Base-by-base conservation (phyloP, 2,888 invertebrate genomes). In the Orthosia incerta region DNA sequence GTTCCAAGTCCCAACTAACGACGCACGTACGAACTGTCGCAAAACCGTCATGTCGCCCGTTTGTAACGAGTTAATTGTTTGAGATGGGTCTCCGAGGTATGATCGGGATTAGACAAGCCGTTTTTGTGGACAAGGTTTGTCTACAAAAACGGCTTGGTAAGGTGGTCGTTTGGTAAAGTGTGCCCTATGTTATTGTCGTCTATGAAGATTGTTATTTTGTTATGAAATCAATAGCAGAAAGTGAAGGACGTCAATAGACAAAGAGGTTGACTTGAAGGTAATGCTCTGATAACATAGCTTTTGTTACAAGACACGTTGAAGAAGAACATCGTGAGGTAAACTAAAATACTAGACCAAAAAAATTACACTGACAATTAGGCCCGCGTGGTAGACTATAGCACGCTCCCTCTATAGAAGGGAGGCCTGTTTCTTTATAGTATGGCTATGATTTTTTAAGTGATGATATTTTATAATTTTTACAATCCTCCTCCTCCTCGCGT, bases 31-130 rank as follows among this genome's bases (percentile, higher is more conserved):
- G 51, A 71, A 64, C 83, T 51, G 70, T 65, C 71, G 71, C 75
- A 75, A 80, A 83, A 83, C 65, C 70, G 48, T 59, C 50, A 50
- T 48, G 74, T 80, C 56, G 48, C 56, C 55, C 64, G 20, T 55
- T 61, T 79, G 70, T 81, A 71, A 83, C 57, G 48, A 61, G 67
- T 74, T 71, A 79, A 81, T 75, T 81, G 80, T 71, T 79, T 79
- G 70, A 68, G 57, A 67, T 60, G 60, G 46, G 4, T 60, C 48
- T 66, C 48, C 1, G 26, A 66, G 26, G 20, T 77, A 79, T 61
- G 31, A 59, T 46, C 12, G 46, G 60, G 48, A 55, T 51, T 48
- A 48, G n/a, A n/a, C 55, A 39, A 51, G 31, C 16, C 2, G 16
- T 31, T 60, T 71, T 59, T 48, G 31, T 20, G 15, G 15, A 23